Conservation (phyloP, 2,113 vertebrate genomes). For the Ptilorrhoa leucosticta region DNA sequence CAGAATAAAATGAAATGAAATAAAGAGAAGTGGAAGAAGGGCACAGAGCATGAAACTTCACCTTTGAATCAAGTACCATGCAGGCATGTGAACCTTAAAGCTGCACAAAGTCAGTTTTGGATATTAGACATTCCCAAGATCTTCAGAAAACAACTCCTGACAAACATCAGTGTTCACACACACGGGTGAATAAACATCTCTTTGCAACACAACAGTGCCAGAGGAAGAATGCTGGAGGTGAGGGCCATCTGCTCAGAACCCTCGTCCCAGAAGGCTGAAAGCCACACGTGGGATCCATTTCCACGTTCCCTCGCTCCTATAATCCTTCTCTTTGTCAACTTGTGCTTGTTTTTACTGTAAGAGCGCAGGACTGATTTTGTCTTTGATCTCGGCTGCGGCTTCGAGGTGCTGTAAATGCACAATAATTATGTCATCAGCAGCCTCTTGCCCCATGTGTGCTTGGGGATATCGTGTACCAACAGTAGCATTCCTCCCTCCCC, state of each 20-base stretch:
- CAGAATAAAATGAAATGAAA: not conserved
- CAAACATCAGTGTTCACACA: not conserved
- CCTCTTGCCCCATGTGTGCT: conserved; percentile 1
- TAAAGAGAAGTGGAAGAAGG: not conserved
- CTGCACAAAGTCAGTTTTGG: not conserved
- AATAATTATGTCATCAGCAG: conserved; percentile 21
- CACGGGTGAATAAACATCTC: not conserved
- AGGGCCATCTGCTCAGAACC: not conserved
- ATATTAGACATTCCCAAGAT: not conserved
- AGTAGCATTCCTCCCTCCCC: not conserved
- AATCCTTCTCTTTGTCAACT: conserved; percentile 2
- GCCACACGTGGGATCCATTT: not conserved
- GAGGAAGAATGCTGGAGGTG: not conserved
- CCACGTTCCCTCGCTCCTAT: not conserved
- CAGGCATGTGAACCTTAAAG: not conserved
- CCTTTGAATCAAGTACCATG: not conserved
- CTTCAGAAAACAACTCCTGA: not conserved
- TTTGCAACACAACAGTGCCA: not conserved
- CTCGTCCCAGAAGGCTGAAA: not conserved
- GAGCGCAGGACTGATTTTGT: not conserved
- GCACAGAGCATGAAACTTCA: not conserved
- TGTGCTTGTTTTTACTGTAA: not conserved
- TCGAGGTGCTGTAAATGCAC: not conserved
- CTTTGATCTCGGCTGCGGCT: conserved; percentile 25
- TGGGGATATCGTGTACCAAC: conserved; percentile 2